Conservation (phyloP, 1,140 invertebrate genomes). For the Neodiprion fabricii region DNA sequence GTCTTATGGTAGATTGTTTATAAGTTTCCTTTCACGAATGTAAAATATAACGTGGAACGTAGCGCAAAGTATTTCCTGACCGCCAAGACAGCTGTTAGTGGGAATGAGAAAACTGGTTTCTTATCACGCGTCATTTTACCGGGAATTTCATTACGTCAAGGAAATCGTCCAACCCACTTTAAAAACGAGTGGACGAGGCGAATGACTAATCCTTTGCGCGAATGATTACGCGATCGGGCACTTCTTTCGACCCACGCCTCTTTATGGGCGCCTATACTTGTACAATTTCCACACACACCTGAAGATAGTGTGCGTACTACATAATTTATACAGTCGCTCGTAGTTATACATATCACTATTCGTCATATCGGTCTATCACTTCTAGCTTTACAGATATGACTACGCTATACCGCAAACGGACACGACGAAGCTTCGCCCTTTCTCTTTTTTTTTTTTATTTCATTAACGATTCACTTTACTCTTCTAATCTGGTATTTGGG, state of each 20-base stretch:
- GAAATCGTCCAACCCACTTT: constrained; percentile 54
- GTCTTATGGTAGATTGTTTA: no score
- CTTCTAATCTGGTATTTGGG: no score
- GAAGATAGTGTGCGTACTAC: neutral
- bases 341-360: neutral
- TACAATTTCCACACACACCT: constrained; percentile 13
- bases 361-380: neutral
- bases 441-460: no score
- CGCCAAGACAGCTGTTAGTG: neutral
- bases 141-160: constrained; percentile 54
- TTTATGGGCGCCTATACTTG: constrained; percentile 35
- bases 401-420: neutral
- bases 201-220: constrained; percentile 45
- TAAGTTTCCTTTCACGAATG: no score
- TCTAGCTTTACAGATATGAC: neutral
- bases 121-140: constrained; percentile 55
- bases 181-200: constrained; percentile 46
- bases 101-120: constrained; percentile 31
- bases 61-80: no score
- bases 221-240: constrained; percentile 50
- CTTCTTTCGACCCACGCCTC: constrained; percentile 46
- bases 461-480: no score
- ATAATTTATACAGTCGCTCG: neutral
- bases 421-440: no score
- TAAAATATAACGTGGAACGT: no score